These are phyloP conservation scores for Drosophila ohnishii DNA, from an alignment of 1,140 invertebrate species.

Conservation along the genomic window DNA sequence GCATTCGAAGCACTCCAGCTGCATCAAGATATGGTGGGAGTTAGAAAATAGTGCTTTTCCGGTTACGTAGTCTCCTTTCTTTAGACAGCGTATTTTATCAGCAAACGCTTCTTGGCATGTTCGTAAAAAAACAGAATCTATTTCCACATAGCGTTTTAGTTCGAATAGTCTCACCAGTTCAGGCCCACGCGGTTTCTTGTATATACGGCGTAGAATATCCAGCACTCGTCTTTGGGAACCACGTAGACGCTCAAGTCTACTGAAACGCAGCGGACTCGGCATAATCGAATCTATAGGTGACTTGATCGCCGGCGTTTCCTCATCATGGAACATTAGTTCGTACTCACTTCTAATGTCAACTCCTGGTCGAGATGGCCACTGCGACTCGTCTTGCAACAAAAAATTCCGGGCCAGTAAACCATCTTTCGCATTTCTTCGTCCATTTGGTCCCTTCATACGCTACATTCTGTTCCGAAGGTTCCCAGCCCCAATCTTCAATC, in stretches of 20 bases:
- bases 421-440: background rate
- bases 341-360: too few species aligned
- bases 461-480: background rate
- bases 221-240: background rate
- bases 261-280: background rate
- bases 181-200: background rate
- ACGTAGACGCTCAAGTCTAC: too few species aligned
- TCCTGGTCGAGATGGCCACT: background rate
- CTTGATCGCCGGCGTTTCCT: too few species aligned
- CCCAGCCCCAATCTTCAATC: background rate
- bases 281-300: too few species aligned
- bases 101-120: too few species aligned
- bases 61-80: background rate
- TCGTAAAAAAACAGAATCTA: background rate
- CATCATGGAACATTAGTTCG: too few species aligned
- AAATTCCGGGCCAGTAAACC: background rate
- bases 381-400: background rate
- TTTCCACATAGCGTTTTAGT: background rate
- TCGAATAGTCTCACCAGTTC: background rate
- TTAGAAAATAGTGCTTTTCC: background rate
- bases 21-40: background rate
- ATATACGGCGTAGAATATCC: background rate
- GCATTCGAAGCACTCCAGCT: background rate
- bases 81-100: too few species aligned
- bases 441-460: background rate